Percentiles rank a stretch among this genome's conserved stretches.
These are phyloP conservation scores for Enteromius radiatus DNA, from an alignment of 2,797 vertebrate species.

Conservation along the genomic window DNA sequence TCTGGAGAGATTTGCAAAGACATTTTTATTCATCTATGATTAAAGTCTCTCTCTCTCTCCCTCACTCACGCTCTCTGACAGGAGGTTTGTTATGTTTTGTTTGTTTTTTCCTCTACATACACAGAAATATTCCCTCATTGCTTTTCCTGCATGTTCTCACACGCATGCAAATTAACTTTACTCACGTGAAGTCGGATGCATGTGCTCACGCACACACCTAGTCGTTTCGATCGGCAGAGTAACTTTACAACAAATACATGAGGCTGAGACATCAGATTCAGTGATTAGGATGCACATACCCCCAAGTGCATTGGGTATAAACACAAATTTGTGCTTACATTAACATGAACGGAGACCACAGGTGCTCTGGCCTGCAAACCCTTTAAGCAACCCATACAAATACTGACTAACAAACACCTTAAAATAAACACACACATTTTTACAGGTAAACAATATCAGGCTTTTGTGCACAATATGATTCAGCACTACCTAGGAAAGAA, in stretches of 20 bases:
- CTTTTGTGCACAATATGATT: neutral
- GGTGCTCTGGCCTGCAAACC: slow-evolving; percentile 10
- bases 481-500: neutral
- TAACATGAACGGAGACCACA: neutral
- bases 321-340: slow-evolving; percentile 23
- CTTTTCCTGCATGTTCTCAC: slow-evolving; percentile 65
- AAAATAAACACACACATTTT: neutral
- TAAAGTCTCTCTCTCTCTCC: slow-evolving; percentile 64
- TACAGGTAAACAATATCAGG: neutral
- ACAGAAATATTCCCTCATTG: slow-evolving; percentile 54
- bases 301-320: neutral
- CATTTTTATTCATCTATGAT: slow-evolving; percentile 89
- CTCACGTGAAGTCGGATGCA: slow-evolving; percentile 31
- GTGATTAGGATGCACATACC: slow-evolving; percentile 25
- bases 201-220: slow-evolving; percentile 38
- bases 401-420: neutral
- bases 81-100: slow-evolving; percentile 77
- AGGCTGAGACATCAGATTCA: slow-evolving; percentile 22
- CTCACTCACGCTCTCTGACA: slow-evolving; percentile 68
- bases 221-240: neutral
- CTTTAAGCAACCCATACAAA: neutral
- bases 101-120: slow-evolving; percentile 51
- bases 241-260: slow-evolving; percentile 30
- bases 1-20: slow-evolving; percentile 82
- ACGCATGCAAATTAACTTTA: slow-evolving; percentile 73